Base-by-base conservation (phyloP, 2,888 invertebrate species). In the Pheosia tremula region DNA sequence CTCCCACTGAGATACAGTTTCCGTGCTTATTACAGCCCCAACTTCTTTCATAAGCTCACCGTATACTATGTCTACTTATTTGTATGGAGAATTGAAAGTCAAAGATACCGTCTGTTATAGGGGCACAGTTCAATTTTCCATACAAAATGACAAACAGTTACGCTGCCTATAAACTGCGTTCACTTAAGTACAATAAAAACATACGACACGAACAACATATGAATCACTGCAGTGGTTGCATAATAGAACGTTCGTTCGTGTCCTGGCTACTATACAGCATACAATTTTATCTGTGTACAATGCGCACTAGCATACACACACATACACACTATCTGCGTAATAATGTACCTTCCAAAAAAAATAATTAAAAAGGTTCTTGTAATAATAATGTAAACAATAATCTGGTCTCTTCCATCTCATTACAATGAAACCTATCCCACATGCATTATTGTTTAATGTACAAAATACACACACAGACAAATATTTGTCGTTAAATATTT, bases 201-300 rank as follows among this genome's bases (percentile, higher is more conserved):
- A 68, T 58, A 62, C 65, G 60, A 68, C 63, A 72, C 68, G 57
- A 66, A 67, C 47, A 59, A 66, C 50, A 58, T 61, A 71, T 77
- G 77, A 77, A 73, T 77, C 77, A 78, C 61, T 59, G 56, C 49
- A 49, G 10, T 53, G 66, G 67, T 75, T 78, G 74, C 71, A 70
- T 76, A 72, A 80, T 58, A 63, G 72, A 77, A 70, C 69, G 77
- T 68, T 67, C 58, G 72, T 62, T 70, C 60, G 60, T 67, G 68
- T 75, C 78, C 75, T 62, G 71, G 70, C 61, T 57, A 56, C 66
- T 62, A 39, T 39, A 39, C 36, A 55, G 39, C 55, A 11, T 24
- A 24, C 24, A 24, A 24, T 24, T 24, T 24, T 24, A 24, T 39
- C 38, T 55, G 39, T n/a, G 13, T 55, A 55, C 55, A n/a, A 55